Percentiles rank a stretch among this genome's conserved stretches.
Evolutionary conservation across 2,888 invertebrate genomes (phyloP).

Genomic region (Agrotis ipsilon): DNA sequence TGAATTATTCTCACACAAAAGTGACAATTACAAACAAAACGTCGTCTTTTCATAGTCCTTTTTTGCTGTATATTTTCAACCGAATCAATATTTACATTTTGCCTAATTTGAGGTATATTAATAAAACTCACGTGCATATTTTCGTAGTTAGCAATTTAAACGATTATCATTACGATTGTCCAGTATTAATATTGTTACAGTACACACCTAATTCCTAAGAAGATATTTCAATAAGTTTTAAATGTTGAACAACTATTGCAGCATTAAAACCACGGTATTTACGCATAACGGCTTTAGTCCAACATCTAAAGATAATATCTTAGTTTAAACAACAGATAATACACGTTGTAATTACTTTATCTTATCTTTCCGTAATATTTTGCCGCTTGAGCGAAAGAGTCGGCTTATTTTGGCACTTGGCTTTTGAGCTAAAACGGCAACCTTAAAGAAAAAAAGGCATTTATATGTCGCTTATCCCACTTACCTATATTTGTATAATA

Average conservation of each 20-base stretch:
- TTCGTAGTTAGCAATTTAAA: background rate
- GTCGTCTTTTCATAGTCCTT: background rate
- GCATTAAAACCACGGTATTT: conserved; percentile 50
- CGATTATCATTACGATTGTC: conserved; percentile 7
- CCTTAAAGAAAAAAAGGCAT: background rate
- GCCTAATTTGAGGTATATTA: background rate
- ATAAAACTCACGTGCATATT: background rate
- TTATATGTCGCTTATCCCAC: background rate
- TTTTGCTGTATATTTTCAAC: background rate
- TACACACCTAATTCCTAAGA: conserved; percentile 36
- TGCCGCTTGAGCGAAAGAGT: conserved; percentile 46
- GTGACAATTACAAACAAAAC: conserved; percentile 2
- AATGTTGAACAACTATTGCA: conserved; percentile 53
- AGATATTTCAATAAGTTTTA: conserved; percentile 51
- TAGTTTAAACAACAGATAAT: conserved; percentile 73
- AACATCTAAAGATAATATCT: conserved; percentile 66
- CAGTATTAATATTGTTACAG: conserved; percentile 13
- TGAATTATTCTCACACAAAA: conserved; percentile 6
- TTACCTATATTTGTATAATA: no score
- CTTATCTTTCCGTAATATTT: conserved; percentile 70
- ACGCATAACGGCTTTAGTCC: conserved; percentile 54
- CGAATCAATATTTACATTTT: background rate
- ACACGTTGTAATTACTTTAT: conserved; percentile 70
- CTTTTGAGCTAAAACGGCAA: conserved; percentile 11
- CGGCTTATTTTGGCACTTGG: conserved; percentile 61